A percentile compares a stretch with the other conserved stretches of the same genome.
Conservation (phyloP, 2,113 vertebrate genomes). For the Maccullochella peelii region DNA sequence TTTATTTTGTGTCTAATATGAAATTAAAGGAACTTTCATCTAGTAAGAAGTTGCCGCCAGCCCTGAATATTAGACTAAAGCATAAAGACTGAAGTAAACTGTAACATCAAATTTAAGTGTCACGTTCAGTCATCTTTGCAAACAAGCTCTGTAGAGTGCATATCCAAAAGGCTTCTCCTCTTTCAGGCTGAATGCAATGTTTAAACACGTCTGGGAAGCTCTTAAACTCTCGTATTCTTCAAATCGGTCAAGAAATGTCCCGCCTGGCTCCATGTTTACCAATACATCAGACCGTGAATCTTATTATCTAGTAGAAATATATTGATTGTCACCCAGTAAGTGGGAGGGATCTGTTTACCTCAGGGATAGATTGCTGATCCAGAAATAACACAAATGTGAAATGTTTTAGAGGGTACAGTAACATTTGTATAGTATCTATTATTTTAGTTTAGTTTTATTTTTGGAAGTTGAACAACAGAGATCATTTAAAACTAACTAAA, state of each 20-base stretch:
- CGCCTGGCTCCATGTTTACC: conserved; percentile 15
- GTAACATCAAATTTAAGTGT: too few relatives aligned
- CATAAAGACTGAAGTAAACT: too few relatives aligned
- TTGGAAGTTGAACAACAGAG: too few relatives aligned
- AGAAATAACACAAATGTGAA: conserved; percentile 30
- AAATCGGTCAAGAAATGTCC: not conserved
- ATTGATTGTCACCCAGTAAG: conserved; percentile 28
- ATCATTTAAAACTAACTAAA: too few relatives aligned
- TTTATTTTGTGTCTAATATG: not conserved
- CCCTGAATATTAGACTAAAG: too few relatives aligned
- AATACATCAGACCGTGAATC: not conserved
- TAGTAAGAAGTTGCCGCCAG: not conserved
- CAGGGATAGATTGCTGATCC: not conserved
- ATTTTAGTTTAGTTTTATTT: not conserved
- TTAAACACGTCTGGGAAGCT: too few relatives aligned
- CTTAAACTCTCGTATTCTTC: not conserved
- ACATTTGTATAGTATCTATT: not conserved
- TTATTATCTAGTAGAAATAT: conserved; percentile 1
- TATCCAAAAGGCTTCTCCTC: too few relatives aligned
- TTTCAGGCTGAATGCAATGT: too few relatives aligned
- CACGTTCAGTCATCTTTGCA: too few relatives aligned
- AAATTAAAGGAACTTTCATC: not conserved
- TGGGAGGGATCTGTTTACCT: conserved; percentile 43
- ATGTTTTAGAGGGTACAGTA: not conserved
- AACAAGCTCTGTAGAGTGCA: too few relatives aligned